Percentiles rank a stretch among this genome's conserved stretches.
phyloP scores from a whole-genome alignment of 2,797 vertebrate species.

The Myotis vivesi region DNA sequence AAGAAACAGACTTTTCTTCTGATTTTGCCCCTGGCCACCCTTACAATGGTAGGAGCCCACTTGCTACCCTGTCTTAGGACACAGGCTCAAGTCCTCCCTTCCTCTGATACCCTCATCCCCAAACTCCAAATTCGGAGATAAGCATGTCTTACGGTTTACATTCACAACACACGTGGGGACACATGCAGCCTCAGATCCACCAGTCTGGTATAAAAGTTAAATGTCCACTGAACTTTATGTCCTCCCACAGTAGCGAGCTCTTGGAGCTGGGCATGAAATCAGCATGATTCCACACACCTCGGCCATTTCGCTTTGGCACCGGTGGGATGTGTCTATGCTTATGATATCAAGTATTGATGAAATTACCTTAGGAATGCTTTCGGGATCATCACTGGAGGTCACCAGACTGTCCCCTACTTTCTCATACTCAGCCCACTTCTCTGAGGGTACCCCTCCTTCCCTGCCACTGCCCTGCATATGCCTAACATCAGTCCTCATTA shows the following conservation, averaged over 20 bases:
- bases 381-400: not conserved
- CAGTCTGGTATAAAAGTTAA: not conserved
- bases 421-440: not conserved
- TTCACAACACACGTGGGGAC: not conserved
- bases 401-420: not conserved
- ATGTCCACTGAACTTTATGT: not conserved
- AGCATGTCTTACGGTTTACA: not conserved
- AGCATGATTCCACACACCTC: rapidly evolving
- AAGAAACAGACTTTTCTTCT: not conserved
- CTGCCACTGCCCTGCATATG: not conserved
- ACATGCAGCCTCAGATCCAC: not conserved
- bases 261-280: not conserved
- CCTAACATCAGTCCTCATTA: constrained; percentile 32
- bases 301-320: not conserved
- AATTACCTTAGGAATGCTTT: not conserved
- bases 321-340: not conserved
- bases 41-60: not conserved
- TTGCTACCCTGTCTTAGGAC: not conserved
- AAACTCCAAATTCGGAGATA: not conserved
- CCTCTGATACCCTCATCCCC: not conserved
- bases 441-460: not conserved
- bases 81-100: not conserved
- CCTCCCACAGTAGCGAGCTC: not conserved
- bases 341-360: rapidly evolving
- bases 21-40: not conserved